phyloP scores from a whole-genome alignment of 2,888 invertebrate species.

The Ennomos erosarius region DNA sequence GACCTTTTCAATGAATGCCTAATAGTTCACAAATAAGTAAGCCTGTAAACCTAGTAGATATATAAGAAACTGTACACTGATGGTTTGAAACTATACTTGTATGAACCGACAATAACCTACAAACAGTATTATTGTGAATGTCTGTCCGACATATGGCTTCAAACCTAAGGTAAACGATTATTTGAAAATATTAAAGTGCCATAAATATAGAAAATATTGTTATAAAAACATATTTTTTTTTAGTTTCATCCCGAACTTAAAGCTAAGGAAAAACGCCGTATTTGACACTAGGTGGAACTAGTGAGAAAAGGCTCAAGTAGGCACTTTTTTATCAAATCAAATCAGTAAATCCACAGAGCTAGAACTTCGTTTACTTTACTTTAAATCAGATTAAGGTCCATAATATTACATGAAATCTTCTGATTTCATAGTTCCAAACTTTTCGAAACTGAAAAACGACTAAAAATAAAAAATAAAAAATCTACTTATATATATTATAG shows the following conservation, averaged over 20 bases:
- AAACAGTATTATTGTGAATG: constrained; percentile 37
- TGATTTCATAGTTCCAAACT: too few relatives aligned
- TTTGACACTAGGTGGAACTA: too few relatives aligned
- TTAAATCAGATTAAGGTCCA: too few relatives aligned
- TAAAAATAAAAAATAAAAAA: too few relatives aligned
- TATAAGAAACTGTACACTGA: constrained; percentile 2
- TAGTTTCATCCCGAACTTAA: background rate
- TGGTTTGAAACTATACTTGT: constrained; percentile 20
- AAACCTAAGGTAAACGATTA: constrained; percentile 38
- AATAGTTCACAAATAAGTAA: background rate
- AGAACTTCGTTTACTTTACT: too few relatives aligned
- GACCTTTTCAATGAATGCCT: constrained; percentile 6
- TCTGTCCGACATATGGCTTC: constrained; percentile 34
- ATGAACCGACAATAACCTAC: constrained; percentile 37
- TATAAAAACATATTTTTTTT: constrained; percentile 34
- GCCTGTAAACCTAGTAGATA: constrained; percentile 6
- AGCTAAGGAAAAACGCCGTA: too few relatives aligned
- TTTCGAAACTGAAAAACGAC: too few relatives aligned
- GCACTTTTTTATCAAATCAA: too few relatives aligned
- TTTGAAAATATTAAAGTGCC: constrained; percentile 44
- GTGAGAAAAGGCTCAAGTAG: too few relatives aligned
- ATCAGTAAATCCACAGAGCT: too few relatives aligned
- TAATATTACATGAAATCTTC: too few relatives aligned
- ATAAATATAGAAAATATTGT: constrained; percentile 44
- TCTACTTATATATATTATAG: too few relatives aligned